Percentiles rank a stretch among this genome's conserved stretches.
Conservation (phyloP, 2,797 vertebrate genomes). For the Mareca penelope region DNA sequence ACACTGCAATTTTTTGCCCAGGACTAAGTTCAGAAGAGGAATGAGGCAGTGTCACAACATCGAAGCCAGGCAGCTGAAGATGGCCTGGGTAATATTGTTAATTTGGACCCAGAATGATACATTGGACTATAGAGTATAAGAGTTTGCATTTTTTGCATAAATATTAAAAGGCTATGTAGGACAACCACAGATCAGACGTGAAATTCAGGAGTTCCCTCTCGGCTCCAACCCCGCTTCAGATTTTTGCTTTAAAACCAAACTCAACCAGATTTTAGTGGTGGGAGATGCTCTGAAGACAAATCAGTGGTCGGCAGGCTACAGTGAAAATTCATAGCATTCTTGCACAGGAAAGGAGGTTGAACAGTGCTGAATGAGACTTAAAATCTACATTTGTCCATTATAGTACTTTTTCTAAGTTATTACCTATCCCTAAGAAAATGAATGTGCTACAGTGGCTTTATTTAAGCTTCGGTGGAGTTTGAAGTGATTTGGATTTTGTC, state of each 20-base stretch:
- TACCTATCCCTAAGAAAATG: constrained; percentile 13
- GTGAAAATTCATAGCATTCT: constrained; percentile 4
- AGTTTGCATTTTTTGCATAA: not conserved
- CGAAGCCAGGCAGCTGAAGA: not conserved
- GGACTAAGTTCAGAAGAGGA: not conserved
- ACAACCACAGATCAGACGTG: not conserved
- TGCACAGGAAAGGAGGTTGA: not conserved
- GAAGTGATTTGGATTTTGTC: constrained; percentile 30
- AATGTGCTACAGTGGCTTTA: not conserved
- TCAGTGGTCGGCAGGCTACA: not conserved
- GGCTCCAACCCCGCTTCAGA: not conserved
- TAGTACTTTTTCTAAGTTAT: constrained; percentile 20
- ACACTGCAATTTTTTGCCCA: not conserved
- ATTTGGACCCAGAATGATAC: not conserved
- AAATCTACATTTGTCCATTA: constrained; percentile 36
- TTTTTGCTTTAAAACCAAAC: not conserved
- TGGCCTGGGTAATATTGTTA: not conserved
- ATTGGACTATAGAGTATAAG: not conserved
- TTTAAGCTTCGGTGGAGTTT: constrained; percentile 27
- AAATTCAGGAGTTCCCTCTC: not conserved
- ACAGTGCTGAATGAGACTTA: not conserved
- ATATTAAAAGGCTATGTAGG: not conserved
- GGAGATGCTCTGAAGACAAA: not conserved
- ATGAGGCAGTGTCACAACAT: not conserved
- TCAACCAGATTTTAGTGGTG: not conserved